Evolutionary conservation across 2,888 invertebrate genomes (phyloP).

Genomic region (Leistus spinibarbis): DNA sequence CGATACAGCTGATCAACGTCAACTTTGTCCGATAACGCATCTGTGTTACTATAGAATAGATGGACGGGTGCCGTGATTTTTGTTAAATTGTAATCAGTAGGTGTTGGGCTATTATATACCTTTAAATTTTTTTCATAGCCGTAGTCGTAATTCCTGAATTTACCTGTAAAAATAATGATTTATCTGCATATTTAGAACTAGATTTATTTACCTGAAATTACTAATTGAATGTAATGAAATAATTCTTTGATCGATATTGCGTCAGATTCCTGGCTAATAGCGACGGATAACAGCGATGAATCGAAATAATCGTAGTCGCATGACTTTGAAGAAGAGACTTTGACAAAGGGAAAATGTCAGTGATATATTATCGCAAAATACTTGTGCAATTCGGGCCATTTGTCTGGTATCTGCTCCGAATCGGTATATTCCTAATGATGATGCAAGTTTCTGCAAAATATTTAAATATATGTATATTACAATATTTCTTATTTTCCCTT

Average conservation of each 20-base stretch:
- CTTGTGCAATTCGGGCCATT: constrained; percentile 55
- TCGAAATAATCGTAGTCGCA: constrained; percentile 64
- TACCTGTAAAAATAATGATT: constrained; percentile 41
- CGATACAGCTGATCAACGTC: neutral
- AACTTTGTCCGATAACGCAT: constrained; percentile 58
- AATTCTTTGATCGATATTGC: neutral
- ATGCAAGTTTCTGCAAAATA: neutral
- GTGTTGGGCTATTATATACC: constrained; percentile 58
- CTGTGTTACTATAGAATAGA: constrained; percentile 63
- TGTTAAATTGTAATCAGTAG: constrained; percentile 59
- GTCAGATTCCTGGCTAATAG: neutral
- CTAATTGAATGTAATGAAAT: neutral
- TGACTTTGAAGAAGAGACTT: constrained; percentile 67
- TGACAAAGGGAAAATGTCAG: constrained; percentile 66
- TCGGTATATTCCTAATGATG: neutral
- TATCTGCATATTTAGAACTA: too few species aligned
- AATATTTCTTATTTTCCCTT: too few species aligned
- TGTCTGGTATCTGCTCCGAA: neutral
- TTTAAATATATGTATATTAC: too few species aligned
- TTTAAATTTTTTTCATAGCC: constrained; percentile 56
- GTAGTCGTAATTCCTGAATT: constrained; percentile 60
- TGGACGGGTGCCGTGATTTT: constrained; percentile 59
- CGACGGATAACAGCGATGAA: constrained; percentile 40
- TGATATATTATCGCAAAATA: constrained; percentile 63
- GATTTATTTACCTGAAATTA: neutral